Evolutionary conservation across 2,113 vertebrate species (phyloP).

Genomic region (Pangasianodon gigas): DNA sequence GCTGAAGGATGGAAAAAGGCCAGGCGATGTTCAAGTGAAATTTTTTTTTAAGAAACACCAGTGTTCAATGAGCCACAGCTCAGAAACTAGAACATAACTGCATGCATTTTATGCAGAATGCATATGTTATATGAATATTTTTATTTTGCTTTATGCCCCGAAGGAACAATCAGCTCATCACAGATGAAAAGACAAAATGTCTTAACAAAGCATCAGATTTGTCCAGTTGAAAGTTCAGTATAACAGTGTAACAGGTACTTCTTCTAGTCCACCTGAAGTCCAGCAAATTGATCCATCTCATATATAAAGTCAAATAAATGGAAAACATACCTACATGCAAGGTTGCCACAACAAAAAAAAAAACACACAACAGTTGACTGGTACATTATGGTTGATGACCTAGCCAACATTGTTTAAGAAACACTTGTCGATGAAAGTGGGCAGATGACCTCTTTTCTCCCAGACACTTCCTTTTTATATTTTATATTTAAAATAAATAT

Average conservation of each 20-base stretch:
- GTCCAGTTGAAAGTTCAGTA: not conserved
- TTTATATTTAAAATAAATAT: not conserved
- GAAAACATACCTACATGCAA: not conserved
- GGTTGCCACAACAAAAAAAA: not conserved
- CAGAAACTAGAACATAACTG: not conserved
- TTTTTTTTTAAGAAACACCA: not conserved
- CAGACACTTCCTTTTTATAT: not conserved
- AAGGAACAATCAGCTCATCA: not conserved
- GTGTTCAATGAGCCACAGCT: not conserved
- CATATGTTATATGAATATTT: not conserved
- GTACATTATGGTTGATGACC: not conserved
- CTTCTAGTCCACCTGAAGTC: not conserved
- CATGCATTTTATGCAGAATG: not conserved
- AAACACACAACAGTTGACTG: slow-evolving; percentile 6
- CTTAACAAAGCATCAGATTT: not conserved
- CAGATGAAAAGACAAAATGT: not conserved
- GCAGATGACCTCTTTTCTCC: not conserved
- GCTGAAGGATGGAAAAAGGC: not conserved
- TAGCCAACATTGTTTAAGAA: not conserved
- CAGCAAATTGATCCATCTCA: not conserved
- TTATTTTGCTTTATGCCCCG: not conserved
- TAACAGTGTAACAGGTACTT: slow-evolving; percentile 37
- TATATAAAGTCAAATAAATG: not conserved
- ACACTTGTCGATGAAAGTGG: not conserved
- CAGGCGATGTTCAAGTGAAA: not conserved